phyloP scores from a whole-genome alignment of 2,888 invertebrate genomes.

The Archaeoteleia sp. region DNA sequence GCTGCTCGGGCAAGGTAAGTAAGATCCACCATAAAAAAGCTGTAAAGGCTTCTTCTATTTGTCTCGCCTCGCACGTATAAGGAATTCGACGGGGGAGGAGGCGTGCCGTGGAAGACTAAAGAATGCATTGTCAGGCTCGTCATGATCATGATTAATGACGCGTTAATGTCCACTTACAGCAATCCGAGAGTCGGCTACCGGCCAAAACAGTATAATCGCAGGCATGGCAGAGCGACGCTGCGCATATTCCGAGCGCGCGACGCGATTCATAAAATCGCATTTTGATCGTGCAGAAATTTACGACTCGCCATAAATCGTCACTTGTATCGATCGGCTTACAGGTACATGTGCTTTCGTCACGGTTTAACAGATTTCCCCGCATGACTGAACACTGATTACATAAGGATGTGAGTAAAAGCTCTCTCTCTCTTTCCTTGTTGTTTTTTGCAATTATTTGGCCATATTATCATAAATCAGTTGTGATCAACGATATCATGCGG shows the following conservation, averaged over 20 bases:
- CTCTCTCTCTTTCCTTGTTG: slow-evolving; percentile 30
- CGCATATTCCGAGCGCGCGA: slow-evolving; percentile 45
- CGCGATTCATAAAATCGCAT: slow-evolving; percentile 59
- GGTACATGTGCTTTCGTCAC: slow-evolving; percentile 53
- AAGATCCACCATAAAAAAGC: slow-evolving; percentile 32
- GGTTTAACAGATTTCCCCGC: slow-evolving; percentile 52
- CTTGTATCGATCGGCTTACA: slow-evolving; percentile 55
- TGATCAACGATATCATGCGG: slow-evolving; percentile 22
- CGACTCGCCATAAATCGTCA: slow-evolving; percentile 59
- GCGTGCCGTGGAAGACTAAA: slow-evolving; percentile 38
- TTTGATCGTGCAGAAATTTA: slow-evolving; percentile 60
- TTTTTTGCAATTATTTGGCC: slow-evolving; percentile 11
- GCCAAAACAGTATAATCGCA: slow-evolving; percentile 64
- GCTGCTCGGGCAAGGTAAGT: slow-evolving; percentile 43
- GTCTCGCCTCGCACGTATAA: background rate
- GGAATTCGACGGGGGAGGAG: slow-evolving; percentile 6
- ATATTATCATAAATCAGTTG: slow-evolving; percentile 33
- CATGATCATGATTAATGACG: slow-evolving; percentile 67
- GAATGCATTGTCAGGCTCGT: slow-evolving; percentile 47
- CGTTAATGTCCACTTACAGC: slow-evolving; percentile 68
- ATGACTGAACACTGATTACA: slow-evolving; percentile 43
- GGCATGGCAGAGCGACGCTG: slow-evolving; percentile 40
- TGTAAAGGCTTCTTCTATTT: slow-evolving; percentile 18
- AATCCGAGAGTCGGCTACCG: slow-evolving; percentile 59
- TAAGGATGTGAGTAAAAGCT: slow-evolving; percentile 39